Evolutionary conservation across 2,113 vertebrate species (phyloP), one percentile per base, ranked within the genome.

Genomic region (Isichthys henryi): DNA sequence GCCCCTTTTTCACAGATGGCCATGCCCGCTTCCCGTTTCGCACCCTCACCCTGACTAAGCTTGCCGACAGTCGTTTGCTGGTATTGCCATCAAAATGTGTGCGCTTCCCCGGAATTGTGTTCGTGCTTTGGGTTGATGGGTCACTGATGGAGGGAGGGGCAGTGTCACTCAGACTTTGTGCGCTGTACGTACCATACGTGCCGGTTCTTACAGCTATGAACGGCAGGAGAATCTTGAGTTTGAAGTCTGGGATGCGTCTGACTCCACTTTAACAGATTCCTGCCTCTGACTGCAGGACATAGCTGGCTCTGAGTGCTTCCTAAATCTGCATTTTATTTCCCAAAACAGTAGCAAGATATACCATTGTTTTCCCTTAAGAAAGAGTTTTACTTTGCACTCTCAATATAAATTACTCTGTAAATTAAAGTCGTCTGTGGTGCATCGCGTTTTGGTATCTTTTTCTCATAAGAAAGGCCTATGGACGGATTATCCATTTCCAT

Each of bases 311-410:
- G 84, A 17, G 3, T 85, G 85, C 48, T 84, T n/a, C 9, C 84
- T 84, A 82, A 46, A 91, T 82, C 17, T 46, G 74, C 39, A 13
- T 90, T 13, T 56, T 45, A 31, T 88, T 85, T 52, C 46, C 77
- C 43, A 52, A 86, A 87, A 86, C 58, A 88, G 89, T 21, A 66
- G 49, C 58, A 49, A 83, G 21, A 19, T 88, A 86, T 62, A 80
- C n/a, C 66, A 53, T 77, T 86, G 11, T 53, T 43, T n/a, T 86
- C 49, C n/a, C 39, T 58, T 58, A 58, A 58, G 5, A 23, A 58
- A 58, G 21, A 58, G 56, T 58, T 39, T 83, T 77, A 5, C 31
- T 77, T 77, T 77, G 27, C n/a, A 23, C 23, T 66, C 8, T 66
- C 58, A 27, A 39, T 77, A 77, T 39, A 77, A 77, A 77, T 77